Conservation (phyloP, 2,113 vertebrate genomes). For the Tichodroma muraria region DNA sequence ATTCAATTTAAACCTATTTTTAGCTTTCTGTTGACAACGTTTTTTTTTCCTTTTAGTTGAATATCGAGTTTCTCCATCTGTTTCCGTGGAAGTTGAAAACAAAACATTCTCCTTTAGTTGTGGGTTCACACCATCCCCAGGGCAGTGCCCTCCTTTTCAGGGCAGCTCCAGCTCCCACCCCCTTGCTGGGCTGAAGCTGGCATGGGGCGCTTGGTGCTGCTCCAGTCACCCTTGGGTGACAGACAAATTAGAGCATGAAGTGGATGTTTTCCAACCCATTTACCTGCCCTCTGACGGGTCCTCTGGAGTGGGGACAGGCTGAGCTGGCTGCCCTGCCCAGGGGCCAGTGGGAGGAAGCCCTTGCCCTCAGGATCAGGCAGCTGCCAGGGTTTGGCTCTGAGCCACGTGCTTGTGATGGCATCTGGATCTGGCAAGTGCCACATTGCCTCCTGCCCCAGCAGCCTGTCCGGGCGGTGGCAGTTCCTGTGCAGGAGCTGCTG, state of each 20-base stretch:
- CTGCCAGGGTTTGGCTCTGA: not conserved
- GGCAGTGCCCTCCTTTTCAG: conserved; percentile 19
- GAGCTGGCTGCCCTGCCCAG: not conserved
- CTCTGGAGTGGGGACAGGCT: not conserved
- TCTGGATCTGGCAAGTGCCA: not conserved
- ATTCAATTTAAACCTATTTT: conserved; percentile 87
- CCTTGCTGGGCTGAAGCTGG: not conserved
- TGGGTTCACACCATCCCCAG: conserved; percentile 47
- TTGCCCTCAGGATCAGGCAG: not conserved
- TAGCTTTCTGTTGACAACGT: conserved; percentile 86
- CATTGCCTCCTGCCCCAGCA: not conserved
- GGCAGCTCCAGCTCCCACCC: conserved; percentile 24
- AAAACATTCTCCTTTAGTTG: conserved; percentile 77
- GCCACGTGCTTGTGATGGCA: not conserved
- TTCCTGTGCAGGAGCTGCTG: not conserved
- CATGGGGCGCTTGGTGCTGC: not conserved
- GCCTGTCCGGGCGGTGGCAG: not conserved
- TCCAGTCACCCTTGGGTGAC: not conserved
- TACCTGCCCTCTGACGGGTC: not conserved
- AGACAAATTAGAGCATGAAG: conserved; percentile 16
- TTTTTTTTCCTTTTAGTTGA: conserved; percentile 83
- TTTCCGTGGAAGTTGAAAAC: conserved; percentile 84
- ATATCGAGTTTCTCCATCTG: conserved; percentile 86
- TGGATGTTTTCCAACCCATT: not conserved
- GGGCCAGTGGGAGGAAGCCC: not conserved